phyloP scores from a whole-genome alignment of 1,140 invertebrate species.

The Penaeus vannamei region DNA sequence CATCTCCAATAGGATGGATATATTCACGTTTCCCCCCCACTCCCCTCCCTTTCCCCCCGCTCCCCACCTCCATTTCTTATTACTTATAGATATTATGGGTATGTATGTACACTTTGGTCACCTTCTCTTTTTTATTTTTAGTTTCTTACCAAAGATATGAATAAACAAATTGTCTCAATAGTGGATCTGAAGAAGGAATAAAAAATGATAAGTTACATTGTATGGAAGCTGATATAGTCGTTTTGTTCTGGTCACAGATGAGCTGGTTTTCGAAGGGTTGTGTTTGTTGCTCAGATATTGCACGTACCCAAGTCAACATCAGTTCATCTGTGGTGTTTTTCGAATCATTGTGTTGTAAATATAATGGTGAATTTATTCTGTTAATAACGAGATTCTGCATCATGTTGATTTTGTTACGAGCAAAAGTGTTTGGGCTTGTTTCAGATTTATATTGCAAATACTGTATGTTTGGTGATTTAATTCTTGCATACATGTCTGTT shows the following conservation, averaged over 20 bases:
- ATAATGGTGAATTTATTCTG: too few species aligned
- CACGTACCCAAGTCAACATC: too few species aligned
- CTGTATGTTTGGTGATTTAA: too few species aligned
- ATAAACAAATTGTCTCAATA: slow-evolving; percentile 38
- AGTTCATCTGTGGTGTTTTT: too few species aligned
- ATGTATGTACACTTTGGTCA: slow-evolving; percentile 33
- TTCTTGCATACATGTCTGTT: too few species aligned
- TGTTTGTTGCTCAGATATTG: slow-evolving; percentile 1
- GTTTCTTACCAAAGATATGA: slow-evolving; percentile 46
- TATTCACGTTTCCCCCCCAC: not conserved
- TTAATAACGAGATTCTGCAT: too few species aligned
- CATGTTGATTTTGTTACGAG: too few species aligned
- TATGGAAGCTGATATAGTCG: slow-evolving; percentile 47
- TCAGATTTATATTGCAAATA: too few species aligned
- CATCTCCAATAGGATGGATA: slow-evolving; percentile 30
- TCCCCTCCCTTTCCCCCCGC: not conserved
- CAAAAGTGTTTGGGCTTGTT: too few species aligned
- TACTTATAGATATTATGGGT: slow-evolving; percentile 41
- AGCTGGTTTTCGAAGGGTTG: not conserved
- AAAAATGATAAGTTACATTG: slow-evolving; percentile 34
- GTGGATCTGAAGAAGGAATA: slow-evolving; percentile 42
- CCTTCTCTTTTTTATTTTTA: slow-evolving; percentile 45
- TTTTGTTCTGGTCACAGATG: not conserved
- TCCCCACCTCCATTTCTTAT: slow-evolving; percentile 20
- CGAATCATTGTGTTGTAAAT: too few species aligned